These are phyloP conservation scores for Acanthurus lineatus DNA, from an alignment of 2,797 vertebrate genomes.

Conservation along the genomic window DNA sequence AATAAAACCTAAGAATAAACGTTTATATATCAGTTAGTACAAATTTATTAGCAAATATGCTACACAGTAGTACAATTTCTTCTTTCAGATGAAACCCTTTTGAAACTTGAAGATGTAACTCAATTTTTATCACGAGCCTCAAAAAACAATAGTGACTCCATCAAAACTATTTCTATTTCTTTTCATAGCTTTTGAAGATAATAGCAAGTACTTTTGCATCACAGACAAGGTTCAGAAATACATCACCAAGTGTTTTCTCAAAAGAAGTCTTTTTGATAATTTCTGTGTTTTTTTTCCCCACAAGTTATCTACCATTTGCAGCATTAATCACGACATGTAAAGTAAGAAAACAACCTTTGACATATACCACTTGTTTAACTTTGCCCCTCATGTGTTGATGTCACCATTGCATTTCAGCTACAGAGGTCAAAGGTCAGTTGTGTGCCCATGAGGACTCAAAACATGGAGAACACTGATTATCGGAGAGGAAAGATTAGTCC, in stretches of 20 bases:
- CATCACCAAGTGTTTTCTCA: neutral
- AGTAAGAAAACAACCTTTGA: constrained; percentile 7
- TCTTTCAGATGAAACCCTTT: neutral
- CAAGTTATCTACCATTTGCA: neutral
- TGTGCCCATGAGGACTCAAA: constrained; percentile 56
- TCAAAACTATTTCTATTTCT: neutral
- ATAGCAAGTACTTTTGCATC: neutral
- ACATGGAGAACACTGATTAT: constrained; percentile 75
- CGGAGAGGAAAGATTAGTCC: constrained; percentile 71
- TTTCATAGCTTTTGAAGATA: neutral
- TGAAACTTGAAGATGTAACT: neutral
- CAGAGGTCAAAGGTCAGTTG: constrained; percentile 74
- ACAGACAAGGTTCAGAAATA: neutral
- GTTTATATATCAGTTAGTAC: neutral
- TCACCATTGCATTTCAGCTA: constrained; percentile 45
- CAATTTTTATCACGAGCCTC: neutral
- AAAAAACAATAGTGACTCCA: neutral
- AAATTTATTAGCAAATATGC: neutral
- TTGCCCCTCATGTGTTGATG: constrained; percentile 65
- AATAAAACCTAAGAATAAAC: neutral
- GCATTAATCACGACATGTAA: neutral
- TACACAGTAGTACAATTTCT: neutral
- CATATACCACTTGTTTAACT: constrained; percentile 52
- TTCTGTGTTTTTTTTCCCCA: neutral
- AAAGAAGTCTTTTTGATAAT: neutral